Conservation (phyloP, 1,140 invertebrate genomes). For the Chironomus tepperi region DNA sequence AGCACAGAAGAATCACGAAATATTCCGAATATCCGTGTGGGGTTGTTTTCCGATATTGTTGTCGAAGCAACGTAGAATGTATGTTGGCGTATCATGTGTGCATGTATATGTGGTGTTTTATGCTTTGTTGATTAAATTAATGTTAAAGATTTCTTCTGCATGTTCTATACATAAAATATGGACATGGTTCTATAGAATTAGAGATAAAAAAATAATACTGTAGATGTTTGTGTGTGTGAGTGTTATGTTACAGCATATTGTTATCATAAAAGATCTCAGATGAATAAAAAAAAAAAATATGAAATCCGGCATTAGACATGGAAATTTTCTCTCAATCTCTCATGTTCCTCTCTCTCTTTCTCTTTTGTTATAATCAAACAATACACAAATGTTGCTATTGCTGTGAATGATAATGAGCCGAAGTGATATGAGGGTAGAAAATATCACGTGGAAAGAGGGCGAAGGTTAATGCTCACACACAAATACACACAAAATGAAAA, state of each 20-base stretch:
- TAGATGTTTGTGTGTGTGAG: too few species aligned
- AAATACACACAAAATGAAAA: too few species aligned
- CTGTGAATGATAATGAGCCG: background rate
- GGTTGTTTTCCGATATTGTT: constrained; percentile 2
- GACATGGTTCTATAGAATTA: too few species aligned
- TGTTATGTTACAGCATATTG: too few species aligned
- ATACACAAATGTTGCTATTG: constrained; percentile 3
- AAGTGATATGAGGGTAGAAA: background rate
- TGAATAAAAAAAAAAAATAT: too few species aligned
- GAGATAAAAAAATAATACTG: too few species aligned
- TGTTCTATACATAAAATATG: background rate
- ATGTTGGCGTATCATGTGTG: background rate
- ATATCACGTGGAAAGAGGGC: background rate
- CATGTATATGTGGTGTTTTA: constrained; percentile 21
- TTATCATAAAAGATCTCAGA: too few species aligned
- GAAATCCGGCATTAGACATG: too few species aligned
- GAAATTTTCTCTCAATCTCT: too few species aligned
- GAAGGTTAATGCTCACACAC: background rate
- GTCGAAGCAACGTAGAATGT: constrained; percentile 6
- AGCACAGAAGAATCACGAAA: background rate
- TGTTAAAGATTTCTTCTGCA: too few species aligned
- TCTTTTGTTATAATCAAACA: background rate
- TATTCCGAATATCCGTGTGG: constrained; percentile 4
- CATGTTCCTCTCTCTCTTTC: too few species aligned
- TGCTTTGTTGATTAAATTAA: background rate